Base-by-base conservation (phyloP, 2,888 invertebrate species). In the Callyntrura sp. region DNA sequence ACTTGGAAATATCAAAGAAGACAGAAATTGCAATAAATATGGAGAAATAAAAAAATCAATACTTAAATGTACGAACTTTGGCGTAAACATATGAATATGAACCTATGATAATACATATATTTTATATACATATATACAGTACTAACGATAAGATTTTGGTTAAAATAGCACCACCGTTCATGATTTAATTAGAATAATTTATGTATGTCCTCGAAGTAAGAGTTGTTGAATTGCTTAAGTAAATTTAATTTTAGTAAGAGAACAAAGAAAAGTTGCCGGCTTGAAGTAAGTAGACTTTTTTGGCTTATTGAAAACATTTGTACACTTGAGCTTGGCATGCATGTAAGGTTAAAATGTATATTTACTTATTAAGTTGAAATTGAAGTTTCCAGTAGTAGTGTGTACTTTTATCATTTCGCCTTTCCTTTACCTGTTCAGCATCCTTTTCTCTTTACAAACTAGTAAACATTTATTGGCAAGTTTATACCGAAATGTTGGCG, bases 311-410 rank as follows among this genome's bases (percentile, higher is more conserved):
- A 23, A 23, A 28, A 48, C 20, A 78, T 78, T 78, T 78, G 78
- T 51, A 78, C 78, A 51, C 25, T 78, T 78, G 78, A 78, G 78
- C 78, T 78, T 78, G 78, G 78, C 78, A 78, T 78, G 20, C 14
- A 20, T 70, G 45, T 20, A 9, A 35, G 28, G 28, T 43, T 17
- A 6, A 60, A 25, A 68, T 20, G n/a, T 17, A 20, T 3, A 2
- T 20, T 17, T n/a, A n/a, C 68, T 65, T 68, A 12, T 68, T 68
- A n/a, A 68, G 20, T 35, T 68, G 23, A 9, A 62, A 23, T 62
- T 62, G 9, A 68, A 12, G n/a, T 70, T 45, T 70, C 17, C 45
- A 70, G 70, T 4, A 35, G 35, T 35, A 35, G 35, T 45, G 35
- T 45, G 70, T 70, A 70, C 35, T 57, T 57, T 57, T 60, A 60